These are phyloP conservation scores for Asbolus verrucosus DNA, from an alignment of 1,140 invertebrate genomes.

Conservation along the genomic window DNA sequence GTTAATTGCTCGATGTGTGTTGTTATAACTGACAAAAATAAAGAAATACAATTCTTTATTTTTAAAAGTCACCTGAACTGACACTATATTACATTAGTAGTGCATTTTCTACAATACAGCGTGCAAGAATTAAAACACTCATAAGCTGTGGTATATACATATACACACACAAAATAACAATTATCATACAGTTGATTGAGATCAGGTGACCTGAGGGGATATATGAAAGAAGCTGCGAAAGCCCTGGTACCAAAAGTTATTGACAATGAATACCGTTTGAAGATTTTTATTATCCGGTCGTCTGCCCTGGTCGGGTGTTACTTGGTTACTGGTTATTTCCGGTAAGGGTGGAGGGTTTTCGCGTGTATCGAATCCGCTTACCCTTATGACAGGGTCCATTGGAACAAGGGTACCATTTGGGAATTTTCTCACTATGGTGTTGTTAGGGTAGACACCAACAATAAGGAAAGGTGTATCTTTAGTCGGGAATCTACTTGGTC, in stretches of 20 bases:
- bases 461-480: constrained; percentile 77
- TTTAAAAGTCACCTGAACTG: constrained; percentile 29
- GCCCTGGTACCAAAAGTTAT: constrained; percentile 60
- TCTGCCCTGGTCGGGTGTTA: constrained; percentile 58
- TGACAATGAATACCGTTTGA: constrained; percentile 62
- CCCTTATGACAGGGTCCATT: constrained; percentile 67
- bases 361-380: constrained; percentile 65
- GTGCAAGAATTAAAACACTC: constrained; percentile 24
- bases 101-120: constrained; percentile 24
- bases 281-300: constrained; percentile 55
- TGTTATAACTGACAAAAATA: constrained; percentile 28
- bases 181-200: constrained; percentile 27
- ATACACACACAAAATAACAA: constrained; percentile 36
- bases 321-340: constrained; percentile 66
- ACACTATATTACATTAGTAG: constrained; percentile 17
- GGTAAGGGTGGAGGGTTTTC: constrained; percentile 62
- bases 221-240: constrained; percentile 49
- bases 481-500: constrained; percentile 75
- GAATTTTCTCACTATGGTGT: constrained; percentile 78
- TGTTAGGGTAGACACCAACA: constrained; percentile 79
- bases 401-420: constrained; percentile 80
- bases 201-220: constrained; percentile 44
- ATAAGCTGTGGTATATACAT: constrained; percentile 28
- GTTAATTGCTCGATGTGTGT: constrained; percentile 25
- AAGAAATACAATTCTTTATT: constrained; percentile 16